phyloP scores from a whole-genome alignment of 2,113 vertebrate genomes.

The Ictidomys tridecemlineatus region DNA sequence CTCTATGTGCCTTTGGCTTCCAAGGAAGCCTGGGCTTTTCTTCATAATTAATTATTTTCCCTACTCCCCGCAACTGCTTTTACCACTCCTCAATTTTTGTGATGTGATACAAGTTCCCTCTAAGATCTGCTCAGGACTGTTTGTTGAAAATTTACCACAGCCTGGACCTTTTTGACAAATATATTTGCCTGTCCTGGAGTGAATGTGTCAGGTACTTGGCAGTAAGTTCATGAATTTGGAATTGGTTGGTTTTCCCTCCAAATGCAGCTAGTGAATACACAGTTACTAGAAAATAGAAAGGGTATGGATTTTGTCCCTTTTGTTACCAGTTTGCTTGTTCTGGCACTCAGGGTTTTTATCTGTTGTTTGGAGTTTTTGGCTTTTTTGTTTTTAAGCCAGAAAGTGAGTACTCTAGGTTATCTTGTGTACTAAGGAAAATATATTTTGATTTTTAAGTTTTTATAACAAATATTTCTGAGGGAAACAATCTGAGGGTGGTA shows the following conservation, averaged over 20 bases:
- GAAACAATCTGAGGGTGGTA: not conserved
- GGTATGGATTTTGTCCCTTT: not conserved
- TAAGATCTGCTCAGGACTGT: not conserved
- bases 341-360: constrained; percentile 19
- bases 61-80: not conserved
- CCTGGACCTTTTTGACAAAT: not conserved
- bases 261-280: not conserved
- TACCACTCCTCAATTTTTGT: not conserved
- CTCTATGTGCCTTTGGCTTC: constrained; percentile 10
- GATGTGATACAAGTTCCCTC: not conserved
- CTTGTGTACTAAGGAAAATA: constrained; percentile 38
- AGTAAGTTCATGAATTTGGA: not conserved
- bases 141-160: not conserved
- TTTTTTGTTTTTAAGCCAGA: constrained; percentile 43
- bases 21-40: constrained; percentile 13
- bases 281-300: not conserved
- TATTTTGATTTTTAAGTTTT: constrained; percentile 35
- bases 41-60: constrained; percentile 35
- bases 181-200: not conserved
- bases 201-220: not conserved
- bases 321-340: constrained; percentile 21
- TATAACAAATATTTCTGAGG: not conserved
- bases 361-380: not conserved
- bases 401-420: constrained; percentile 15
- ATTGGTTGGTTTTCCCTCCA: not conserved